Conservation (phyloP, 2,888 invertebrate genomes). For the Diarsia rubi region DNA sequence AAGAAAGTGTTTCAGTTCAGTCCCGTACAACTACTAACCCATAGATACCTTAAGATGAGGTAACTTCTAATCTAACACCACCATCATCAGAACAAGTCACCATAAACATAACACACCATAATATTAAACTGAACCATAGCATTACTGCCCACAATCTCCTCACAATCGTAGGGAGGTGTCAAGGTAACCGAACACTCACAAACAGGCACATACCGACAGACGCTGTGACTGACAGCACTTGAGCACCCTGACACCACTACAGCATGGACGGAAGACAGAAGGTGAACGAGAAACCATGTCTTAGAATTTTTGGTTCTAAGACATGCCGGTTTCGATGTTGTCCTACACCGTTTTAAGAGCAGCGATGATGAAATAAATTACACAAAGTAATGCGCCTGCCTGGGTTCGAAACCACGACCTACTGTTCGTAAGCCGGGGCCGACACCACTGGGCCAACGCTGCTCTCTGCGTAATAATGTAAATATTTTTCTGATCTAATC, state of each 20-base stretch:
- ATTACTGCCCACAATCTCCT: constrained; percentile 44
- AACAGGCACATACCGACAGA: constrained; percentile 73
- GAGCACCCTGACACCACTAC: constrained; percentile 13
- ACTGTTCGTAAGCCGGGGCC: no score
- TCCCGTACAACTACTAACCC: background rate
- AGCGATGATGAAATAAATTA: no score
- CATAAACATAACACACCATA: constrained; percentile 14
- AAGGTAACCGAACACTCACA: constrained; percentile 66
- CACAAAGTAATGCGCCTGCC: no score
- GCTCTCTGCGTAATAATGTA: no score
- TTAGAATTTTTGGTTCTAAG: no score
- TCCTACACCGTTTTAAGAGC: no score
- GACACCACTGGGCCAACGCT: no score
- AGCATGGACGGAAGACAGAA: constrained; percentile 11
- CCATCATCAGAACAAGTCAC: background rate
- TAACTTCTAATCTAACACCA: background rate
- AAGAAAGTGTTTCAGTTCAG: background rate
- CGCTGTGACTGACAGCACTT: constrained; percentile 73
- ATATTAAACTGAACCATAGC: constrained; percentile 21
- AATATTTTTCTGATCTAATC: no score
- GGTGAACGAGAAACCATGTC: no score
- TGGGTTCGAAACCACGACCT: no score
- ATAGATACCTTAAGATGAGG: background rate
- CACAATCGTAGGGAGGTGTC: constrained; percentile 58
- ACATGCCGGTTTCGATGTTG: no score